Evolutionary conservation across 2,797 vertebrate species (phyloP).

Genomic region (Peromyscus eremicus): DNA sequence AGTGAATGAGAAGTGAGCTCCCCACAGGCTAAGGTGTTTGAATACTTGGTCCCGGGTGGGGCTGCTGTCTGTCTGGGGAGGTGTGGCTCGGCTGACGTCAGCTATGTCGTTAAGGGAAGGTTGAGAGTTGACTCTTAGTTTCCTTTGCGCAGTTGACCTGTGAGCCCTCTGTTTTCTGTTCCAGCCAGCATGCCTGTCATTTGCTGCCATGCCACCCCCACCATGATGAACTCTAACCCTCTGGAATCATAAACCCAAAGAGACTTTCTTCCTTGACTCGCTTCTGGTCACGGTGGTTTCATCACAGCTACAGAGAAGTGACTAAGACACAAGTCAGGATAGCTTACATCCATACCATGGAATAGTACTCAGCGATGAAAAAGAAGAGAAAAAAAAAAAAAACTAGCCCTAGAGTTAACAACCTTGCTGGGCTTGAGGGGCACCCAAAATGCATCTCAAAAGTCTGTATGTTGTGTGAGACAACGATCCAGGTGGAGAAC

Average conservation of each 20-base stretch:
- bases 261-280: not conserved
- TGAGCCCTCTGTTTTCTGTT: not conserved
- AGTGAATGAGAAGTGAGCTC: too few species aligned
- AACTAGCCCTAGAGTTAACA: not conserved
- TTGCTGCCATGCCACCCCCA: not conserved
- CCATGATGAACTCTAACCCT: too few species aligned
- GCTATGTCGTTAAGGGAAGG: not conserved
- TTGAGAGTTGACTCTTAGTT: too few species aligned
- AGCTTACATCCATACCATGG: not conserved
- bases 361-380: not conserved
- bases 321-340: not conserved
- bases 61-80: not conserved
- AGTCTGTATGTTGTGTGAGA: not conserved
- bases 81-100: not conserved
- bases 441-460: not conserved
- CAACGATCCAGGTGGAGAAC: conserved; percentile 15
- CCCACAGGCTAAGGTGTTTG: not conserved
- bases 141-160: not conserved
- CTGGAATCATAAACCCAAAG: not conserved
- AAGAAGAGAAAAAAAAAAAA: not conserved
- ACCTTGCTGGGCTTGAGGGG: not conserved
- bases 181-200: not conserved
- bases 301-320: not conserved
- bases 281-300: not conserved
- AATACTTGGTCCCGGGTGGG: not conserved